These are phyloP conservation scores for Sinocyclocheilus rhinocerous DNA, from an alignment of 2,113 vertebrate genomes.

Conservation along the genomic window DNA sequence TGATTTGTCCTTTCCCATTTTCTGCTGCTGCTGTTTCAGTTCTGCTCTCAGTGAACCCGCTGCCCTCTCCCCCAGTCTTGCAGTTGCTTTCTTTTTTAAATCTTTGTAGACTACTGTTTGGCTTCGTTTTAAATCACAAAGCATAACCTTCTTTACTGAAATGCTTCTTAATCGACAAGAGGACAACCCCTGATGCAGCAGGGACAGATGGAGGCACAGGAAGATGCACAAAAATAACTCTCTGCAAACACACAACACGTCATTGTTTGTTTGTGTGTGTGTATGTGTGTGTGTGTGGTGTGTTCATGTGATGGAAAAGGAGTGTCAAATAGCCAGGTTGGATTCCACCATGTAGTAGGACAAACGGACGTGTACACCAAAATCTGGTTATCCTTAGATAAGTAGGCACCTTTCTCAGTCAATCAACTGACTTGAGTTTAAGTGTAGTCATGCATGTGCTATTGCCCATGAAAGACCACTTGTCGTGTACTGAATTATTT, in stretches of 20 bases:
- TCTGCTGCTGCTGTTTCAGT: conserved; percentile 38
- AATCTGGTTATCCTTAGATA: not conserved
- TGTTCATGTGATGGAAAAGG: conserved; percentile 31
- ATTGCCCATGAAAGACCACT: not conserved
- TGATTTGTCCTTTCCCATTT: conserved; percentile 36
- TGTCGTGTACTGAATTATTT: conserved; percentile 24
- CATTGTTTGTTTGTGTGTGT: not conserved
- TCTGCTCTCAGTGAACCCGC: not conserved
- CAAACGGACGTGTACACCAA: conserved; percentile 21
- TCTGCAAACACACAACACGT: conserved; percentile 28
- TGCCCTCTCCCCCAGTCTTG: not conserved
- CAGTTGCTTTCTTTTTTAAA: not conserved
- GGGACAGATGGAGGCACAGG: conserved; percentile 62
- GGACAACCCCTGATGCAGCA: conserved; percentile 42
- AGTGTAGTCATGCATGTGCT: conserved; percentile 8
- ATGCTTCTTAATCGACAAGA: conserved; percentile 18
- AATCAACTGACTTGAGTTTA: not conserved
- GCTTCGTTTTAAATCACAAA: not conserved
- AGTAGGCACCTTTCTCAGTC: not conserved
- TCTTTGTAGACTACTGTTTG: conserved; percentile 9
- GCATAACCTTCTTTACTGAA: not conserved
- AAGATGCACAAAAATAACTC: conserved; percentile 56
- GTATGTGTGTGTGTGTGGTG: not conserved
- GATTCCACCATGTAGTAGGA: conserved; percentile 21
- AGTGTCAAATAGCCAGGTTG: conserved; percentile 39